These are phyloP conservation scores for Vespertilio murinus DNA, from an alignment of 2,797 vertebrate species.

Conservation along the genomic window DNA sequence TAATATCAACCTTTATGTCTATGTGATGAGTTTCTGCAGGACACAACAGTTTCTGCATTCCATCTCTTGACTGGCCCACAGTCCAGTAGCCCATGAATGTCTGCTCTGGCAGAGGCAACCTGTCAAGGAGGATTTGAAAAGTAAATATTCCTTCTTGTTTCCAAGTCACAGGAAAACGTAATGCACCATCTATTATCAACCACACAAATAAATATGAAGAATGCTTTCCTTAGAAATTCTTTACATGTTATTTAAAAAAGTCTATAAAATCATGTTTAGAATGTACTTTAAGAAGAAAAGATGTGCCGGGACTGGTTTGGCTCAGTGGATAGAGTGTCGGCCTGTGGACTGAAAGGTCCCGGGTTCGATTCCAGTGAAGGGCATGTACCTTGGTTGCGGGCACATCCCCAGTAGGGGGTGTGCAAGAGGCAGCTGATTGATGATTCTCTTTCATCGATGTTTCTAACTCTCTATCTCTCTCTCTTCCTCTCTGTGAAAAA, in stretches of 20 bases:
- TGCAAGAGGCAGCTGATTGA: no score
- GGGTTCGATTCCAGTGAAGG: no score
- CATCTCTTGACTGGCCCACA: slow-evolving; percentile 84
- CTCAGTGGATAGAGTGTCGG: no score
- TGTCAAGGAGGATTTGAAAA: slow-evolving; percentile 81
- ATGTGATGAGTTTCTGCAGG: slow-evolving; percentile 90
- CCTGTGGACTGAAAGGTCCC: no score
- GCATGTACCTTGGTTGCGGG: no score
- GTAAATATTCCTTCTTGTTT: slow-evolving; percentile 56
- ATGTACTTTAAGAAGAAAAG: slow-evolving; percentile 1
- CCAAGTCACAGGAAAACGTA: not conserved
- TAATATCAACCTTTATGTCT: slow-evolving; percentile 90
- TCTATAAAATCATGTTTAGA: not conserved
- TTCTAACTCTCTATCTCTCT: no score
- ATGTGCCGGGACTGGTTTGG: no score
- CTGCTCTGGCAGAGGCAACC: slow-evolving; percentile 92
- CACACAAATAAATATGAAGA: not conserved
- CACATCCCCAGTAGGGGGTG: no score
- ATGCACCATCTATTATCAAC: not conserved
- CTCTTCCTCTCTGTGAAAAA: no score
- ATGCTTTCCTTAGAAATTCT: not conserved
- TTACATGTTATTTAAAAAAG: slow-evolving; percentile 34
- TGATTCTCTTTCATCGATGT: no score
- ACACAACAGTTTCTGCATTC: slow-evolving; percentile 90
- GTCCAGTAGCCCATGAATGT: slow-evolving; percentile 95